Percentiles rank a stretch among this genome's conserved stretches.
Evolutionary conservation across 1,140 invertebrate species (phyloP).

Genomic region (Eupristina koningsbergeri): DNA sequence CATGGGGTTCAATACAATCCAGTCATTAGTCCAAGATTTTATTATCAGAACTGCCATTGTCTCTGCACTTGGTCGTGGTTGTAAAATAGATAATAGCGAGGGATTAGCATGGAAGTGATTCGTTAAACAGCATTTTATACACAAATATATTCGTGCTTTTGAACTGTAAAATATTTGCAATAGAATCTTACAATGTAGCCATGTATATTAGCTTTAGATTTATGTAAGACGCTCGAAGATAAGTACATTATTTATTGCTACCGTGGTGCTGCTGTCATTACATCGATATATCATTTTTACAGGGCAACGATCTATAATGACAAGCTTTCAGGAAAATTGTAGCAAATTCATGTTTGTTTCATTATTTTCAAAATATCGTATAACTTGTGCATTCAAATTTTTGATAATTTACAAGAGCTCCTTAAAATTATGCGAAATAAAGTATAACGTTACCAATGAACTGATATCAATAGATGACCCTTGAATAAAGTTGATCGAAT

Average conservation of each 20-base stretch:
- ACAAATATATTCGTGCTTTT: background rate
- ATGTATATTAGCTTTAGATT: conserved; percentile 5
- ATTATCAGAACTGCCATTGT: too few species aligned
- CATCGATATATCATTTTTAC: conserved; percentile 13
- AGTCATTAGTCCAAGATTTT: too few species aligned
- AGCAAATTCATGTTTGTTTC: background rate
- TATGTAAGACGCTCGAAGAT: background rate
- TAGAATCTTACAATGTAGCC: background rate
- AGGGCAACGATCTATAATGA: background rate
- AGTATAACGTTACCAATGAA: background rate
- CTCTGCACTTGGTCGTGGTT: too few species aligned
- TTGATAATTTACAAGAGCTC: background rate
- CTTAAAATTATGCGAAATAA: background rate
- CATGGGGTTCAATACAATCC: too few species aligned
- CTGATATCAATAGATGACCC: background rate
- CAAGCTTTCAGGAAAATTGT: background rate
- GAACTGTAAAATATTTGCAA: background rate
- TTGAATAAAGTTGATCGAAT: background rate
- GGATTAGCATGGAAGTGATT: too few species aligned
- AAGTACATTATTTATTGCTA: background rate
- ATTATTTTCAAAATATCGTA: background rate
- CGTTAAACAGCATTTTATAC: too few species aligned
- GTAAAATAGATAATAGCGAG: too few species aligned
- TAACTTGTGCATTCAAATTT: background rate
- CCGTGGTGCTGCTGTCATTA: background rate